Base-by-base conservation (phyloP, 2,113 vertebrate species). In the Seriola rivoliana region DNA sequence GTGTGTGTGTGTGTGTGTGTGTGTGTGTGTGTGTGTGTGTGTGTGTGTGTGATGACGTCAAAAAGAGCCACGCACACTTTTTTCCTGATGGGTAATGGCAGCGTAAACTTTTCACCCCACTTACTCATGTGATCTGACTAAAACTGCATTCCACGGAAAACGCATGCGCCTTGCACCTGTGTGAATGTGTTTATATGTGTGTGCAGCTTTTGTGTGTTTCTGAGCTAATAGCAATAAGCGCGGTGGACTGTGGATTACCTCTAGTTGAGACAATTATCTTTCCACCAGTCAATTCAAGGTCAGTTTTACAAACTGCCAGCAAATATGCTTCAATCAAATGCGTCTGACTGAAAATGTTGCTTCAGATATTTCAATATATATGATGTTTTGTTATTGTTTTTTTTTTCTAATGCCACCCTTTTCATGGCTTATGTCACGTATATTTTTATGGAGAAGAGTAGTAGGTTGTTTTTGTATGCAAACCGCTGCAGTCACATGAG, bases 81-180 rank as follows among this genome's bases (percentile, higher is more conserved):
- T 85, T 82, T 76, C 71, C 64, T 75, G 8, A 81, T 81, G 80
- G 38, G 84, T 90, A 85, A 89, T 84, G 73, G 58, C 86, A 81
- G 79, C 6, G 19, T 93, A 90, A 91, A 93, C 92, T 89, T 91
- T 92, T 92, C 89, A 93, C 88, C 87, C 87, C 77, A 50, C 65
- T 85, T 88, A 87, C 85, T 89, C 89, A 91, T 92, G 89, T 90
- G 89, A 93, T 91, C 52, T 58, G 81, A 80, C 81, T 89, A 54
- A 89, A 84, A 77, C 85, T 68, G 75, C 78, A 82, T 88, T 88
- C 89, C 78, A 81, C 9, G 8, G 50, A 71, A 69, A 88, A 81
- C 8, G 62, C 87, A 89, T 85, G 80, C 52, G 57, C 81, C n/a
- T 50, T 83, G 75, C 70, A 87, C 85, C 75, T 87, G 73, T 79